Evolutionary conservation across 2,888 invertebrate species (phyloP).

Genomic region (Leptopilina drosophilae): DNA sequence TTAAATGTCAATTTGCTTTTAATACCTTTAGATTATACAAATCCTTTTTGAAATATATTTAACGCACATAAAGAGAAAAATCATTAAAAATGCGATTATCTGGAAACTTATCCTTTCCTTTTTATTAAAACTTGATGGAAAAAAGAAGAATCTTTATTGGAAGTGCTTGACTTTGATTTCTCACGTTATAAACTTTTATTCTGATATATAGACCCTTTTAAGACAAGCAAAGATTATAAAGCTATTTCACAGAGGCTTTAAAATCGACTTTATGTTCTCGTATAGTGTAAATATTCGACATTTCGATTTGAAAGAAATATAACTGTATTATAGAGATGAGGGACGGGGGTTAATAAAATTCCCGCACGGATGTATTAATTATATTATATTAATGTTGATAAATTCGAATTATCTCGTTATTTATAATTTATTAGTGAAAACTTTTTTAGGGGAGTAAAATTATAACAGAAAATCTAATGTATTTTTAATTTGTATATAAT

Average conservation of each 20-base stretch:
- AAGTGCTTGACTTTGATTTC: conserved; percentile 31
- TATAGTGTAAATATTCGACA: conserved; percentile 29
- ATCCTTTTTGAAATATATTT: background rate
- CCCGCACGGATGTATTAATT: background rate
- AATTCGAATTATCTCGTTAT: background rate
- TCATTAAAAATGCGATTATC: conserved; percentile 27
- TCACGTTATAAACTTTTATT: conserved; percentile 29
- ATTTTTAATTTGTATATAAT: conserved; percentile 19
- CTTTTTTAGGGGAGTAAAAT: background rate
- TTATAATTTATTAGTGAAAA: conserved; percentile 14
- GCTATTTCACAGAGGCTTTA: conserved; percentile 22
- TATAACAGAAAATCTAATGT: background rate
- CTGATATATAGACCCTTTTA: conserved; percentile 36
- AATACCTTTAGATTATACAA: background rate
- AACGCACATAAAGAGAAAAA: background rate
- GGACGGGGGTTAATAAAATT: background rate
- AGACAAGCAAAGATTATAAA: conserved; percentile 34
- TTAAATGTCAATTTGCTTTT: background rate
- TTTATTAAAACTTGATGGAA: conserved; percentile 30
- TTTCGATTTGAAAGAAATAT: conserved; percentile 19
- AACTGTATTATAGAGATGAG: conserved; percentile 13
- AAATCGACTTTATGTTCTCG: conserved; percentile 31
- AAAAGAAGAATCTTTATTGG: conserved; percentile 17
- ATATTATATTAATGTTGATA: background rate
- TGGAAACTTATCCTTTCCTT: conserved; percentile 32